Percentiles rank a stretch among this genome's conserved stretches.
Evolutionary conservation across 2,888 invertebrate species (phyloP).

Genomic region (Erynnis tages): DNA sequence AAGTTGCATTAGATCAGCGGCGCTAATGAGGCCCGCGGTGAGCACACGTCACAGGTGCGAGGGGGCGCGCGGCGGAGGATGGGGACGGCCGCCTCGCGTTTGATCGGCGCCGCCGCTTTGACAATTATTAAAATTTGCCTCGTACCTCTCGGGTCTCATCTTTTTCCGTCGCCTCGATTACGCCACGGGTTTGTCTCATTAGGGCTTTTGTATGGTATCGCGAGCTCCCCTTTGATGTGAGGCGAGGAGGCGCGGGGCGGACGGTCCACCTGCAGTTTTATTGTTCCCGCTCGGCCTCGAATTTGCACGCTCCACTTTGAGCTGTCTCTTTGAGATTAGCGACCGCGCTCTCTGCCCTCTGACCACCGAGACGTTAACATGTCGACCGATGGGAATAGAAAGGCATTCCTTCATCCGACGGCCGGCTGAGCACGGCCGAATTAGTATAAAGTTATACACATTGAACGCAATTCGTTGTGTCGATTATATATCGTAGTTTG

Average conservation of each 20-base stretch:
- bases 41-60: slow-evolving; percentile 71
- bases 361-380: slow-evolving; percentile 38
- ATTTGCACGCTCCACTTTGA: slow-evolving; percentile 79
- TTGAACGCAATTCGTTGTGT: slow-evolving; percentile 17
- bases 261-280: slow-evolving; percentile 79
- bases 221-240: slow-evolving; percentile 74
- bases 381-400: slow-evolving; percentile 29
- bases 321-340: slow-evolving; percentile 70
- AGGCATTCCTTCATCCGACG: slow-evolving; percentile 30
- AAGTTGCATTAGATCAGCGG: slow-evolving; percentile 77
- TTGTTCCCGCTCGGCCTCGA: slow-evolving; percentile 70
- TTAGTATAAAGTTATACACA: slow-evolving; percentile 22
- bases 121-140: slow-evolving; percentile 83
- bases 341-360: slow-evolving; percentile 45
- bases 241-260: slow-evolving; percentile 58
- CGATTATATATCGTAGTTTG: slow-evolving; percentile 33
- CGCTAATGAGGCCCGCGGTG: slow-evolving; percentile 78
- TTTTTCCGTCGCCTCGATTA: slow-evolving; percentile 80
- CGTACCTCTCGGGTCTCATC: slow-evolving; percentile 80
- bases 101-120: slow-evolving; percentile 82
- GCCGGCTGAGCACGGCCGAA: slow-evolving; percentile 13
- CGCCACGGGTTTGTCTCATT: slow-evolving; percentile 81
- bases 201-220: slow-evolving; percentile 80
- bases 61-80: slow-evolving; percentile 30
- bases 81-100: slow-evolving; percentile 58